Conservation (phyloP, 2,113 vertebrate genomes). For the Pelvicachromis taeniatus region DNA sequence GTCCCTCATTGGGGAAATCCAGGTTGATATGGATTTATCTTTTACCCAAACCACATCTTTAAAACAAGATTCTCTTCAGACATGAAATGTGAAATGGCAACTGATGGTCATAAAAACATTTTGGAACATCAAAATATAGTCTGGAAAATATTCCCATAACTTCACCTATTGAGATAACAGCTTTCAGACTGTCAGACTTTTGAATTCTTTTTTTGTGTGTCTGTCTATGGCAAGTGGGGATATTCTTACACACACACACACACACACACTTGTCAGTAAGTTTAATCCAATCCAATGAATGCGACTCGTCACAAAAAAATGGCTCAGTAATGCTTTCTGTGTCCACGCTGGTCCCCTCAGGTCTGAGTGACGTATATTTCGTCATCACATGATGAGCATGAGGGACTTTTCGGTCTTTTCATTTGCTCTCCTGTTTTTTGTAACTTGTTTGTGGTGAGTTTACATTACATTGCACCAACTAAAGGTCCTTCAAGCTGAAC, state of each 20-base stretch:
- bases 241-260: not conserved
- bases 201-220: not conserved
- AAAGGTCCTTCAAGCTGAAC: not conserved
- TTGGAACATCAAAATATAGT: not conserved
- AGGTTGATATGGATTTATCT: rapidly evolving
- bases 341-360: rapidly evolving
- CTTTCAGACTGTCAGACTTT: not conserved
- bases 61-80: not conserved
- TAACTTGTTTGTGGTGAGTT: rapidly evolving
- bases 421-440: not conserved
- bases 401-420: rapidly evolving
- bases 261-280: not conserved
- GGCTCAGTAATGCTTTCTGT: too few relatives aligned
- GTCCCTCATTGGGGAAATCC: not conserved
- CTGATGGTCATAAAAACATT: rapidly evolving
- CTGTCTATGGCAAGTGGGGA: not conserved
- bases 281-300: not conserved
- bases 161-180: not conserved
- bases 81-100: not conserved
- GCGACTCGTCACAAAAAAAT: not conserved
- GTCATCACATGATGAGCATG: rapidly evolving
- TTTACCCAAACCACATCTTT: not conserved
- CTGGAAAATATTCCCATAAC: not conserved
- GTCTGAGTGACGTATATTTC: not conserved
- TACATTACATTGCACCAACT: rapidly evolving